Base-by-base conservation (phyloP, 2,113 vertebrate genomes). In the Callipepla californica region DNA sequence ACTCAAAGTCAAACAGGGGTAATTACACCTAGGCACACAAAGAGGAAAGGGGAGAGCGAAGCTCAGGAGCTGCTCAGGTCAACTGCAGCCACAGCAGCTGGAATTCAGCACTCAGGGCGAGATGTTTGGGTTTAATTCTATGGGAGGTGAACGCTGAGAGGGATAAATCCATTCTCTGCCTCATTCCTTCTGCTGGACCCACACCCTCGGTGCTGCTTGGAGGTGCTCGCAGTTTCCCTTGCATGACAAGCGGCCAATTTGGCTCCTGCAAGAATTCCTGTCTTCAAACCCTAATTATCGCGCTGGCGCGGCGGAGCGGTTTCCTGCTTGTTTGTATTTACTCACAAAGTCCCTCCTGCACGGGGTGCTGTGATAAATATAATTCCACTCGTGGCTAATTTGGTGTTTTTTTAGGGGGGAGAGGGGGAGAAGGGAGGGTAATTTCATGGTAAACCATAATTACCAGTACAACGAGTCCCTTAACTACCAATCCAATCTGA, bases 381-480 rank as follows among this genome's bases (percentile, higher is more conserved):
- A 98, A 97, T 95, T 86, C 63, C 90, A 79, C 96, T 97, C 97
- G 58, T 68, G 87, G 97, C 91, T 97, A 97, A 98, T 97, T 97
- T 20, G 23, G 88, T 78, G 93, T 6, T 81, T 90, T 75, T 30
- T 4, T 11, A 38, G 70, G 88, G 75, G 34, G 77, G 89, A 68
- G 89, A 81, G 80, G 89, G 84, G 80, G 63, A 92, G 45, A 75
- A 90, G 66, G 76, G 45, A 69, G 77, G 72, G 94, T 96, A 98
- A 98, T 98, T 98, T 96, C 68, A 97, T 92, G 98, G 97, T 97
- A 94, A 97, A 97, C 98, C 98, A 97, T 97, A 98, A 98, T 98
- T 98, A 97, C 98, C 10, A 63, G 95, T 86, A 97, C 96, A 96
- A 92, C 90, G 94, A 96, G 92, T 95, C 94, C 96, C 96, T 97